phyloP scores from a whole-genome alignment of 2,888 invertebrate genomes.

The Melipona bicolor region DNA sequence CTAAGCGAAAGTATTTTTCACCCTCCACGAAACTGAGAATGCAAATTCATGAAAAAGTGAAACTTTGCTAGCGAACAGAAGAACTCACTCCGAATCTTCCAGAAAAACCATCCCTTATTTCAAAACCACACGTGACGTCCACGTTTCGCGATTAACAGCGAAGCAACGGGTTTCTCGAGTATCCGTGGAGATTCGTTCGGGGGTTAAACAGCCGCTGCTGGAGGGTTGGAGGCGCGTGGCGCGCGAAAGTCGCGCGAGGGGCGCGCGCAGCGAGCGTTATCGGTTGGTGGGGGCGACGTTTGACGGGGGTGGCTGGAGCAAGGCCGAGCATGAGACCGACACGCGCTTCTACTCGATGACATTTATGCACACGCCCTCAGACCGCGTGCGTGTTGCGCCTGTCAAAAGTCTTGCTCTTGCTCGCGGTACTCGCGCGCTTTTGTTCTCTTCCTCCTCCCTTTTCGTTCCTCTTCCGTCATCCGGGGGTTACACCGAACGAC shows the following conservation, averaged over 20 bases:
- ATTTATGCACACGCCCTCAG: conserved; percentile 76
- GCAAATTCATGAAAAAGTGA: too few relatives aligned
- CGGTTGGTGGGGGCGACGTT: conserved; percentile 65
- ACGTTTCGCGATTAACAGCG: not conserved
- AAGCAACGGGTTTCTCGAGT: not conserved
- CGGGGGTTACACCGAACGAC: conserved; percentile 11
- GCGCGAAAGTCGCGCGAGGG: conserved; percentile 38
- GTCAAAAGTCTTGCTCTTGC: conserved; percentile 47
- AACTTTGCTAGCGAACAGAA: too few relatives aligned
- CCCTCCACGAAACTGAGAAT: too few relatives aligned
- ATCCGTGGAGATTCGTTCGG: conserved; percentile 5
- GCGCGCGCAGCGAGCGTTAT: conserved; percentile 62
- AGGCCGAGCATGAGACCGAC: conserved; percentile 77
- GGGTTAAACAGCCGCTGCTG: conserved; percentile 19
- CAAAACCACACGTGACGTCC: too few relatives aligned
- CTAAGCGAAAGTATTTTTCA: too few relatives aligned
- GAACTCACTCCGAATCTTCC: too few relatives aligned
- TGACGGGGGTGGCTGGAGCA: conserved; percentile 63
- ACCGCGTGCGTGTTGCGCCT: conserved; percentile 65
- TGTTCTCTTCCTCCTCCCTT: conserved; percentile 29
- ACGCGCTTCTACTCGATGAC: conserved; percentile 78
- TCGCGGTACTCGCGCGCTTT: conserved; percentile 23
- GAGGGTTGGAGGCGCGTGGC: conserved; percentile 38
- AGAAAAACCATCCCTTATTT: too few relatives aligned
- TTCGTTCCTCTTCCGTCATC: not conserved